Evolutionary conservation across 2,888 invertebrate genomes (phyloP), one percentile per base, ranked within the genome.

Genomic region (Dendrolimus houi): DNA sequence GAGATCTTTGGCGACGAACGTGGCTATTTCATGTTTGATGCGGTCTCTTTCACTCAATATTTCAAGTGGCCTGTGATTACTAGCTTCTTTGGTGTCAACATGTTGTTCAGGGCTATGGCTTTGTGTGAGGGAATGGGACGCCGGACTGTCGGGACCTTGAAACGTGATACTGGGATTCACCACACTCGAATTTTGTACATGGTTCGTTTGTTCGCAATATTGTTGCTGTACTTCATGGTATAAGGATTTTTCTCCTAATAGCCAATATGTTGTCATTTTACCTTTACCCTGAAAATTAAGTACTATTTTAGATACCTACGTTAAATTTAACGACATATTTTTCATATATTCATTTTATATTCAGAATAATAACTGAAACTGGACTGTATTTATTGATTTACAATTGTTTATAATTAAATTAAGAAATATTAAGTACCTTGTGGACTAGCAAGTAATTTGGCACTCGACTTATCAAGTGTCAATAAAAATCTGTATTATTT

Each of bases 191-290:
- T 65, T 71, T 58, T 79, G 77, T 7, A 61, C 63, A 53, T 75
- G 63, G 54, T 77, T 80, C 1, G 68, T 68, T 59, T 68, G 65
- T 52, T 72, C 73, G 10, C 75, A 70, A 12, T 69, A 62, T 29
- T 29, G 29, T 29, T 29, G 29, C 59, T 70, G 67, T 10, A 66
- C 67, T 12, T 70, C 64, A 17, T 76, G 68, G 53, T 72, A 70
- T 54, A 60, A 63, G 7, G 74, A 62, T 70, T 92, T 92, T 72
- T 97, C 97, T 12, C 96, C 96, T 52, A 94, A 88, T 58, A 97
- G 84, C 97, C 97, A 98, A 75, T 96, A 97, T 0, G 97, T 97
- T 47, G 93, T 93, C 95, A 97, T 95, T 74, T 94, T 94, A 1
- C 97, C 97, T 86, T 97, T 97, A 1, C 97, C 97, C 95, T 96